These are phyloP conservation scores for Albula goreensis DNA, from an alignment of 2,113 vertebrate genomes.

Conservation along the genomic window DNA sequence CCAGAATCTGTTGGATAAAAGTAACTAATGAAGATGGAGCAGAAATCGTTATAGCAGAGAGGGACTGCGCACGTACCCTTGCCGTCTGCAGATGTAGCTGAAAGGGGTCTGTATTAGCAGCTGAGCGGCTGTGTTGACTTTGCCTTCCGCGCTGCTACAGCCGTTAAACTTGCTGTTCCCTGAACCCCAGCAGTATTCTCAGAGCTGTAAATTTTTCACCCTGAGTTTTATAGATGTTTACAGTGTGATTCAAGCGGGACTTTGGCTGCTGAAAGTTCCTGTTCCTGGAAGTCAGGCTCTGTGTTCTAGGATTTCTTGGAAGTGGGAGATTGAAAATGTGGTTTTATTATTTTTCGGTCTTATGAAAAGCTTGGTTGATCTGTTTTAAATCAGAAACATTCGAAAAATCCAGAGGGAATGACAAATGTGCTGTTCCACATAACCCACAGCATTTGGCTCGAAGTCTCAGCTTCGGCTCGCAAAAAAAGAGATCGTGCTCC, in stretches of 20 bases:
- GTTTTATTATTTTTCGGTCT: conserved; percentile 68
- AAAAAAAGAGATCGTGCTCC: background rate
- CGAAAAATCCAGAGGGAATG: conserved; percentile 6
- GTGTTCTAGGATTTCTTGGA: conserved; percentile 79
- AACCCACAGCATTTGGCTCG: background rate
- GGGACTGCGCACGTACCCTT: background rate
- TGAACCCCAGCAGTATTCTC: conserved; percentile 24
- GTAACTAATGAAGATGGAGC: background rate
- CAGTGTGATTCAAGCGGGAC: conserved; percentile 61
- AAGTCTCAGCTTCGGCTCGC: background rate
- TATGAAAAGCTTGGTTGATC: conserved; percentile 4
- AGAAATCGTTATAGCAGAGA: background rate
- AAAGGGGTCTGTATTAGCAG: conserved; percentile 26
- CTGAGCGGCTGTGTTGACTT: conserved; percentile 9
- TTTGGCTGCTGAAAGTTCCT: conserved; percentile 66
- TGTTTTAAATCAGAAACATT: conserved; percentile 23
- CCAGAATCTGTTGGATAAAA: background rate
- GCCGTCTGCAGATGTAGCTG: background rate
- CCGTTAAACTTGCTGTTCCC: conserved; percentile 21
- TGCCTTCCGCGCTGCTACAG: conserved; percentile 13
- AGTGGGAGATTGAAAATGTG: conserved; percentile 66
- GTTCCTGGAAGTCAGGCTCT: conserved; percentile 79
- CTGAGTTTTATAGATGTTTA: conserved; percentile 52
- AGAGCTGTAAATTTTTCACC: conserved; percentile 34
- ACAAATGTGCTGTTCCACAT: conserved; percentile 2